A percentile compares a stretch with the other conserved stretches of the same genome.
Evolutionary conservation across 2,113 vertebrate genomes (phyloP).

Genomic region (Terrapene triunguis): DNA sequence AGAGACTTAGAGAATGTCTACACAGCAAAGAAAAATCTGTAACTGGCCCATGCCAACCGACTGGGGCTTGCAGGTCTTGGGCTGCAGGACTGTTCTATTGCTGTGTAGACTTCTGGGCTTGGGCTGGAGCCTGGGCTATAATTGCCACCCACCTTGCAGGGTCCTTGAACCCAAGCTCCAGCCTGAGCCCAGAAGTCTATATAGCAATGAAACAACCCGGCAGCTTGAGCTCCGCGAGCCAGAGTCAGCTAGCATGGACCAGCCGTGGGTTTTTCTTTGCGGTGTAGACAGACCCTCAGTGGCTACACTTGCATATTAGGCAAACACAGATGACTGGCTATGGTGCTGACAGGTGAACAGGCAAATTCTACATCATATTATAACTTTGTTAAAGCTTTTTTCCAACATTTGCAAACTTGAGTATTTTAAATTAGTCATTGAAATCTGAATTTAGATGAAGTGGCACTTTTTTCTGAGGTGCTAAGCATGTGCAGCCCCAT

Average conservation of each 20-base stretch:
- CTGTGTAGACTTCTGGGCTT: neutral
- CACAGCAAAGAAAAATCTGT: no score
- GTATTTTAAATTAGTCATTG: neutral
- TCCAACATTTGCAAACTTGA: fast-evolving
- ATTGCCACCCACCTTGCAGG: neutral
- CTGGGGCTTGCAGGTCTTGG: no score
- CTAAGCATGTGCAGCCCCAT: neutral
- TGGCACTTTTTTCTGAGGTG: neutral
- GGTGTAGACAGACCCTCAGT: neutral
- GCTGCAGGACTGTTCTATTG: neutral
- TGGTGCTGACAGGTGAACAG: no score
- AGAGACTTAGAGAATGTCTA: no score
- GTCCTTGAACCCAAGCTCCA: neutral
- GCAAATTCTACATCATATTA: no score
- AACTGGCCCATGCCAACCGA: no score
- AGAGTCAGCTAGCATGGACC: neutral
- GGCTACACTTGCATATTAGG: neutral
- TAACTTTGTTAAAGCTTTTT: neutral
- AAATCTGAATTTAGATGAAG: neutral
- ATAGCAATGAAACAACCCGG: neutral
- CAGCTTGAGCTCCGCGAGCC: neutral
- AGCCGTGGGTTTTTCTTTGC: neutral
- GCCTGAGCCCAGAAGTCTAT: neutral
- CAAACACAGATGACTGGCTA: neutral
- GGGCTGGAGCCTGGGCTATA: neutral